Evolutionary conservation across 2,797 vertebrate genomes (phyloP).

Genomic region (Enteromius trimaculatus): DNA sequence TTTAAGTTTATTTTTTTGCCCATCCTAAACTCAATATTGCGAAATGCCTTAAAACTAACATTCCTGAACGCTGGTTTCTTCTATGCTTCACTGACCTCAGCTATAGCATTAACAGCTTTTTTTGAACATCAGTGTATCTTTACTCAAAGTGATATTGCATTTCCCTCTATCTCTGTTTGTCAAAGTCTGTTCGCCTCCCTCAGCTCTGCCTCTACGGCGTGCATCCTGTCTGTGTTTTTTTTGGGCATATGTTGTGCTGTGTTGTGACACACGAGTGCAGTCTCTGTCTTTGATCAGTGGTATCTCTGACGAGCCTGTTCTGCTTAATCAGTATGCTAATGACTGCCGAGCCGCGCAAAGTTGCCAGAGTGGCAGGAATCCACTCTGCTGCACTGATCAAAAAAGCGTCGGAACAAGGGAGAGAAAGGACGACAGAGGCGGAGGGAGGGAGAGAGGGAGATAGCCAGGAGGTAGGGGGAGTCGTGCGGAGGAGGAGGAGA

Average conservation of each 20-base stretch:
- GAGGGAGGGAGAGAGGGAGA: conserved; percentile 28
- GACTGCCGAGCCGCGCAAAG: conserved; percentile 55
- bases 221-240: conserved; percentile 32
- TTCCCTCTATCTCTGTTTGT: conserved; percentile 24
- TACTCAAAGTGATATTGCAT: conserved; percentile 19
- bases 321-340: conserved; percentile 67
- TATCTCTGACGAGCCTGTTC: conserved; percentile 61
- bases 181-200: conserved; percentile 21
- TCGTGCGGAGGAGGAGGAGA: conserved; percentile 50
- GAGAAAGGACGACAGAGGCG: conserved; percentile 40
- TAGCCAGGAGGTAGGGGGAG: conserved; percentile 52
- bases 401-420: conserved; percentile 55
- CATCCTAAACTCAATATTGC: not conserved
- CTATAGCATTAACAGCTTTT: not conserved
- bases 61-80: not conserved
- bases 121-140: not conserved
- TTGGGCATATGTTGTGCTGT: conserved; percentile 50
- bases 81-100: not conserved
- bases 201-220: conserved; percentile 1
- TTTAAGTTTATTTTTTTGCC: no score
- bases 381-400: conserved; percentile 59
- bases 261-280: conserved; percentile 48
- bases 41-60: not conserved
- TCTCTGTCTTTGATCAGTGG: conserved; percentile 63
- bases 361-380: conserved; percentile 67